Evolutionary conservation across 2,113 vertebrate species (phyloP).

Genomic region (Urocitellus parryii): DNA sequence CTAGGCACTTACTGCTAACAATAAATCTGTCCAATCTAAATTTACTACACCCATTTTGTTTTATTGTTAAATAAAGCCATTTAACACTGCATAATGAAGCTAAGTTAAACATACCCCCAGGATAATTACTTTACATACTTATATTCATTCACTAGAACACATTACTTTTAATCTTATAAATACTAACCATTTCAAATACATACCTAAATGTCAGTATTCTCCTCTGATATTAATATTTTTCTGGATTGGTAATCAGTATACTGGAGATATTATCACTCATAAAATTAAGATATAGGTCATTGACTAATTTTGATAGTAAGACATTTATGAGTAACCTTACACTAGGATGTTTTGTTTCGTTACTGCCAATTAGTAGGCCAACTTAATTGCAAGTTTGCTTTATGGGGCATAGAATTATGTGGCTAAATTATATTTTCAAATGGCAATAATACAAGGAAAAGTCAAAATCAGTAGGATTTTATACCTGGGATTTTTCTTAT

Average conservation of each 20-base stretch:
- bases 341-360: constrained; percentile 4
- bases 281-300: constrained; percentile 30
- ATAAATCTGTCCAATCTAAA: not conserved
- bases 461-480: not conserved
- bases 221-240: constrained; percentile 9
- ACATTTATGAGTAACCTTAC: constrained; percentile 1
- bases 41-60: constrained; percentile 14
- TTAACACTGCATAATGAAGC: constrained; percentile 43
- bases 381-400: not conserved
- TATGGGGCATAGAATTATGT: not conserved
- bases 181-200: constrained; percentile 5
- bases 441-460: not conserved
- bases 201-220: not conserved
- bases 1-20: not conserved
- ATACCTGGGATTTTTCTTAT: constrained; percentile 11
- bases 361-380: not conserved
- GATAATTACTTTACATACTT: constrained; percentile 55
- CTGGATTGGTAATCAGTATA: not conserved
- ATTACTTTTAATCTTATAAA: constrained; percentile 13
- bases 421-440: constrained; percentile 25
- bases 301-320: constrained; percentile 19
- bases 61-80: constrained; percentile 58
- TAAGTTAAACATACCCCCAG: constrained; percentile 6
- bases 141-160: not conserved
- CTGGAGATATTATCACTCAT: not conserved